Evolutionary conservation across 1,140 invertebrate genomes (phyloP).

Genomic region (Ceratosolen solmsi): DNA sequence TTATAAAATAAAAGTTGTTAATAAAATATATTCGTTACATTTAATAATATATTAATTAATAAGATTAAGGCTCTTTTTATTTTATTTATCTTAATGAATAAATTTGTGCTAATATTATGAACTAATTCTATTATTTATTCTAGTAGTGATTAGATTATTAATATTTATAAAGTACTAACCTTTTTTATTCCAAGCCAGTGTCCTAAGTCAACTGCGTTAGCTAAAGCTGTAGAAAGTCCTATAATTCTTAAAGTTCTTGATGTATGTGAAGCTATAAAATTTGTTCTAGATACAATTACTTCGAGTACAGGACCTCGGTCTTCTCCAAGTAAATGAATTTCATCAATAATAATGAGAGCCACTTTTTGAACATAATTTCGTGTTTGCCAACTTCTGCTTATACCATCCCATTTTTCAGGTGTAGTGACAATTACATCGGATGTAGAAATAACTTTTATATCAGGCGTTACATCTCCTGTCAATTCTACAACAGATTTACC

Average conservation of each 20-base stretch:
- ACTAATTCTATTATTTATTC: no score
- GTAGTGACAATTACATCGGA: slow-evolving; percentile 98
- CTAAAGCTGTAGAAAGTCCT: slow-evolving; percentile 96
- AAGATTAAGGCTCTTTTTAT: no score
- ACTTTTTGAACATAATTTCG: slow-evolving; percentile 95
- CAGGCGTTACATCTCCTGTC: slow-evolving; percentile 97
- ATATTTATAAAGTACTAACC: slow-evolving; percentile 44
- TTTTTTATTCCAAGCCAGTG: slow-evolving; percentile 93
- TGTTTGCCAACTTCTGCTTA: slow-evolving; percentile 97
- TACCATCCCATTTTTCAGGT: slow-evolving; percentile 99
- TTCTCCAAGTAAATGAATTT: slow-evolving; percentile 97
- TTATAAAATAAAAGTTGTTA: no score
- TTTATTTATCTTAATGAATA: no score
- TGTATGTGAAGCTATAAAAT: slow-evolving; percentile 93
- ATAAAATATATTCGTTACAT: no score
- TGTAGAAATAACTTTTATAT: slow-evolving; percentile 86
- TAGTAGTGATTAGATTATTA: no score
- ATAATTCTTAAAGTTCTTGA: slow-evolving; percentile 86
- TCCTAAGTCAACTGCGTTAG: slow-evolving; percentile 96
- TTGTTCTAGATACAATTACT: slow-evolving; percentile 90
- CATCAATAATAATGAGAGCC: slow-evolving; percentile 96
- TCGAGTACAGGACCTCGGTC: slow-evolving; percentile 89
- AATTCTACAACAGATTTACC: slow-evolving; percentile 94
- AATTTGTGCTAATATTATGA: no score
- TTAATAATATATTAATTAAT: no score